Conservation (phyloP, 2,888 invertebrate genomes). For the Halictus quadricinctus region DNA sequence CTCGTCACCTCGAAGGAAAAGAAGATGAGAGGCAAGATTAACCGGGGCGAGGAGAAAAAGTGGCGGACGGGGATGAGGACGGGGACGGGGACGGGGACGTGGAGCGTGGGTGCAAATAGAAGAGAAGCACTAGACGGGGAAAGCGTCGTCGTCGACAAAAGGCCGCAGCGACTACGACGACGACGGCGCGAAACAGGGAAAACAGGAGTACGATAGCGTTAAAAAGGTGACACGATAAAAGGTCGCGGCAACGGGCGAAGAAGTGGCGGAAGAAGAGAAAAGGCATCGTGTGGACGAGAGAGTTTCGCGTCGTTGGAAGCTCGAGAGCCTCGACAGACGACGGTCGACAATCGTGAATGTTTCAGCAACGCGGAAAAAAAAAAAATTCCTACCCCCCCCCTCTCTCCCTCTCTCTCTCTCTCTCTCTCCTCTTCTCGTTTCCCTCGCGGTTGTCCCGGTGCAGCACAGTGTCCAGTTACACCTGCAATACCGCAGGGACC, state of each 20-base stretch:
- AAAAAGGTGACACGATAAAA: constrained; percentile 54
- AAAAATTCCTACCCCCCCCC: constrained; percentile 34
- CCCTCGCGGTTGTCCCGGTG: not conserved
- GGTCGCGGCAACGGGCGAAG: constrained; percentile 46
- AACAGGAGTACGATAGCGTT: constrained; percentile 36
- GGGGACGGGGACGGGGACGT: not conserved
- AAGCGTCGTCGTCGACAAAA: constrained; percentile 39
- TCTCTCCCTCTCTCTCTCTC: constrained; percentile 14
- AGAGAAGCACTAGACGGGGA: constrained; percentile 36
- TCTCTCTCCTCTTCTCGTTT: constrained; percentile 1
- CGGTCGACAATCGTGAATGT: constrained; percentile 69
- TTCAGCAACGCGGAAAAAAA: constrained; percentile 66
- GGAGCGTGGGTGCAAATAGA: constrained; percentile 22
- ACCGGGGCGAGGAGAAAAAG: constrained; percentile 23
- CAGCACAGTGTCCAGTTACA: not conserved
- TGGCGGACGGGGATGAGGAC: not conserved
- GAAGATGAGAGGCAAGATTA: constrained; percentile 36
- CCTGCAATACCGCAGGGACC: constrained; percentile 37
- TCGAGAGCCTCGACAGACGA: constrained; percentile 50
- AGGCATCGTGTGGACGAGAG: constrained; percentile 28
- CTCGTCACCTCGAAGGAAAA: not conserved
- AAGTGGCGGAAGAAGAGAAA: constrained; percentile 51
- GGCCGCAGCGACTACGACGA: constrained; percentile 2
- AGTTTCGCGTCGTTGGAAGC: constrained; percentile 29
- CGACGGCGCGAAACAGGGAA: constrained; percentile 12